phyloP scores from a whole-genome alignment of 2,113 vertebrate genomes.

The Cyanocitta stelleri region DNA sequence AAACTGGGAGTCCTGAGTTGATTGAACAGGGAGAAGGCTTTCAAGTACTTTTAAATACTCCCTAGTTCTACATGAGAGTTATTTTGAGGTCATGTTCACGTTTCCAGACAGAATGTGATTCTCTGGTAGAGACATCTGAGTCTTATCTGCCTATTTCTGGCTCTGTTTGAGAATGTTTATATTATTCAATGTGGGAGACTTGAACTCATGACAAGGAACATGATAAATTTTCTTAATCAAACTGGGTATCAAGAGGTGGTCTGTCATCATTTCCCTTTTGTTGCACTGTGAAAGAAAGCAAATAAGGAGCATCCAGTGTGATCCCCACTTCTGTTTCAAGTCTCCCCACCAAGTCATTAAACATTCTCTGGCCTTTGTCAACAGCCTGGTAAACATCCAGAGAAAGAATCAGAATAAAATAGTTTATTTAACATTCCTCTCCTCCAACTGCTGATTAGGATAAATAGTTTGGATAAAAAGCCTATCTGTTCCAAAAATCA shows the following conservation, averaged over 20 bases:
- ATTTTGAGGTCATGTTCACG: constrained; percentile 25
- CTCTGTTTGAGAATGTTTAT: constrained; percentile 72
- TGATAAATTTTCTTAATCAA: constrained; percentile 76
- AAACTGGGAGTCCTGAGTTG: background rate
- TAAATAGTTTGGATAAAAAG: constrained; percentile 82
- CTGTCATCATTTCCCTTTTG: constrained; percentile 74
- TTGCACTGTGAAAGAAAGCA: constrained; percentile 63
- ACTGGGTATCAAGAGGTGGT: constrained; percentile 74
- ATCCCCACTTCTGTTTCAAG: constrained; percentile 74
- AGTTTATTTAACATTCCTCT: constrained; percentile 81
- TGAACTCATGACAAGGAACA: constrained; percentile 71
- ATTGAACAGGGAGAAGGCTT: background rate
- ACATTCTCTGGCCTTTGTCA: constrained; percentile 80
- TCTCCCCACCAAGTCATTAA: constrained; percentile 74
- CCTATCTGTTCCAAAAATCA: constrained; percentile 77
- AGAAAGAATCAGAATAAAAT: constrained; percentile 76
- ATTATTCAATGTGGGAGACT: constrained; percentile 66
- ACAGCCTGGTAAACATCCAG: constrained; percentile 79
- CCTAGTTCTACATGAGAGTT: constrained; percentile 41
- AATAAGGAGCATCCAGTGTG: constrained; percentile 57
- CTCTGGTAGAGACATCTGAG: constrained; percentile 65
- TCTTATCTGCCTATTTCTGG: constrained; percentile 72
- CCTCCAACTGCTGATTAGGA: constrained; percentile 81
- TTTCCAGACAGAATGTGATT: constrained; percentile 1
- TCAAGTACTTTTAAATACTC: constrained; percentile 4